phyloP scores from a whole-genome alignment of 2,888 invertebrate genomes.

The Linhomoeus sp. region DNA sequence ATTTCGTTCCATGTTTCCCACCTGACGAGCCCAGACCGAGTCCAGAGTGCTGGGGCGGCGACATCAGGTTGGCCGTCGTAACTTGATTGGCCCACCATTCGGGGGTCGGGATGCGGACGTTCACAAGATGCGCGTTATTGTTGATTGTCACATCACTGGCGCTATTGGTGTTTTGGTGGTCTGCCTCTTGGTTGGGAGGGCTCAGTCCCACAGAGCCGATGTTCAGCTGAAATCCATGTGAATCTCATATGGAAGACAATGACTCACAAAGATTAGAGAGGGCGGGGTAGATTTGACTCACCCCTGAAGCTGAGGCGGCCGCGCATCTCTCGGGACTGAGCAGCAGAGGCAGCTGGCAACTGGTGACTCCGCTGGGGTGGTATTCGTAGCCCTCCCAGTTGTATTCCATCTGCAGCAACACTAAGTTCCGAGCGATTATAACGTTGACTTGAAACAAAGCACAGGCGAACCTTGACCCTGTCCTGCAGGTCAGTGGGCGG shows the following conservation, averaged over 20 bases:
- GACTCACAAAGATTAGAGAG: too few species aligned
- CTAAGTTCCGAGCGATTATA: too few species aligned
- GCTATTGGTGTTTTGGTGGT: background rate
- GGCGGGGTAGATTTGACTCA: too few species aligned
- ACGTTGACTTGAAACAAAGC: too few species aligned
- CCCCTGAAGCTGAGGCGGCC: too few species aligned
- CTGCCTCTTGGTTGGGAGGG: slow-evolving; percentile 1
- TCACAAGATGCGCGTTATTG: background rate
- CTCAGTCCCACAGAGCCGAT: background rate
- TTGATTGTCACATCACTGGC: too few species aligned
- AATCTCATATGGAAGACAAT: too few species aligned
- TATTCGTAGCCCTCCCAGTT: slow-evolving; percentile 7
- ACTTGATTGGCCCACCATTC: slow-evolving; percentile 5
- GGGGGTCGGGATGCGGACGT: slow-evolving; percentile 6
- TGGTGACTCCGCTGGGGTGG: background rate
- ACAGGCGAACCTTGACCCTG: too few species aligned
- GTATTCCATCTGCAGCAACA: slow-evolving; percentile 6
- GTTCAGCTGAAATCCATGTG: background rate
- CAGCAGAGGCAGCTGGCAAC: slow-evolving; percentile 3
- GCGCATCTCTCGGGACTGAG: background rate
- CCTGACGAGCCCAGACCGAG: too few species aligned
- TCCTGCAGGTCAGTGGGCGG: too few species aligned
- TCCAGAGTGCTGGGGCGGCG: background rate
- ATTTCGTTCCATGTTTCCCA: too few species aligned
- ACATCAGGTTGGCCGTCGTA: background rate